Base-by-base conservation (phyloP, 2,113 vertebrate genomes). In the Alligator mississippiensis region DNA sequence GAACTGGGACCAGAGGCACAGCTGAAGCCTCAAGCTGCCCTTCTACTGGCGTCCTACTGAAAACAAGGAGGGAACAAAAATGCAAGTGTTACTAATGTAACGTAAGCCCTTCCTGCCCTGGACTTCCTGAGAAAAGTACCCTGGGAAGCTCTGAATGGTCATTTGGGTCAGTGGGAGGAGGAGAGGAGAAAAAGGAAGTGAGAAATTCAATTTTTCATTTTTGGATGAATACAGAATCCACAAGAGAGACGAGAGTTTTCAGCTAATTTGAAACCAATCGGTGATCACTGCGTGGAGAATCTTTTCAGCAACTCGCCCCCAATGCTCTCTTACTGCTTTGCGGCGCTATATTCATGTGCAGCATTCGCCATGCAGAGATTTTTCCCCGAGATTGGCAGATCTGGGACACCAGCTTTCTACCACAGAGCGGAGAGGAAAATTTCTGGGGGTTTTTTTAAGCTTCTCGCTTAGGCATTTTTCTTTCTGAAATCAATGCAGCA, bases 361-460 rank as follows among this genome's bases (percentile, higher is more conserved):
- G 0, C 1, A 16, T 25, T 63, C 47, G 19, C 59, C 62, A 2
- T 0, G 1, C 7, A 54, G 77, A 4, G 0, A 11, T 2, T 80
- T 59, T 12, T 3, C 87, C 54, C 15, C 1, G 18, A 47, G 21
- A n/a, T 0, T 47, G 9, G 9, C 82, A 83, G 34, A 16, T 6
- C 27, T 17, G 61, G 47, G 47, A 18, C 80, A 85, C 0, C 82
- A 59, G 24, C 34, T 34, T 22, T 58, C 63, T 55, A 61, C 30
- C 47, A 5, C 2, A 6, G 30, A 77, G 77, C 76, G 78, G 57
- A 57, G 78, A 2, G 5, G 7, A 47, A 90, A 27, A 34, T 54
- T 47, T 1, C 75, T 66, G n/a, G 28, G 28, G 6, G 1, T 1
- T 0, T 12, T 4, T 55, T 77, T 24, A 66, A 85, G 30, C 47